A percentile compares a stretch with the other conserved stretches of the same genome.
Conservation (phyloP, 2,797 vertebrate genomes). For the Erpetoichthys calabaricus region DNA sequence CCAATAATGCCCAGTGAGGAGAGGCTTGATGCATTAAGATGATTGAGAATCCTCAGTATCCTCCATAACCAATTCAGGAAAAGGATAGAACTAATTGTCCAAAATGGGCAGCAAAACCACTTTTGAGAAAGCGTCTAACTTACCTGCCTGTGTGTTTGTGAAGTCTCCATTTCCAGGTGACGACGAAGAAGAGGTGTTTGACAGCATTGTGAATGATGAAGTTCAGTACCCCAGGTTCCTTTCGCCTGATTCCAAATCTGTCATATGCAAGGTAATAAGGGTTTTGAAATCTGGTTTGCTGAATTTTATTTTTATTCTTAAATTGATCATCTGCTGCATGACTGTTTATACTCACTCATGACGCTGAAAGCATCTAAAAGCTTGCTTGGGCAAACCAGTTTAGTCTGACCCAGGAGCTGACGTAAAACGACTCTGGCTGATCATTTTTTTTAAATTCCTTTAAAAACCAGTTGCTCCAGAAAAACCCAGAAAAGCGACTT, state of each 20-base stretch:
- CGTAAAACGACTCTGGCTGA: no score
- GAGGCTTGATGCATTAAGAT: no score
- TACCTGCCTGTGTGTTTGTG: slow-evolving; percentile 12
- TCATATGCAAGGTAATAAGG: slow-evolving; percentile 66
- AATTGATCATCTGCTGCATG: no score
- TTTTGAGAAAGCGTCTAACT: slow-evolving; percentile 4
- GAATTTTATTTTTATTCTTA: not conserved
- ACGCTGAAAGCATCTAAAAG: no score
- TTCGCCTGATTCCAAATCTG: slow-evolving; percentile 53
- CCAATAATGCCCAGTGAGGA: no score
- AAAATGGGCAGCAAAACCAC: not conserved
- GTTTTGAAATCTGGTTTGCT: not conserved
- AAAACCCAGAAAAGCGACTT: slow-evolving; percentile 67
- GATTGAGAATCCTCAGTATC: no score
- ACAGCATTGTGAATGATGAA: slow-evolving; percentile 84
- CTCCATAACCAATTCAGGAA: no score
- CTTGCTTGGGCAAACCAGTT: not conserved
- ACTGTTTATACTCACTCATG: no score
- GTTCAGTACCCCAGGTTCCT: slow-evolving; percentile 71
- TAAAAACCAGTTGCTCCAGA: slow-evolving; percentile 66
- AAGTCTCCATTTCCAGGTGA: slow-evolving; percentile 89
- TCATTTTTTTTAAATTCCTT: no score
- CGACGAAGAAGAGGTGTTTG: slow-evolving; percentile 90
- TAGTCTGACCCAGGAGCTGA: no score
- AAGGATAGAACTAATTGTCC: not conserved